Evolutionary conservation across 1,140 invertebrate species (phyloP).

Genomic region (Nephotettix cincticeps): DNA sequence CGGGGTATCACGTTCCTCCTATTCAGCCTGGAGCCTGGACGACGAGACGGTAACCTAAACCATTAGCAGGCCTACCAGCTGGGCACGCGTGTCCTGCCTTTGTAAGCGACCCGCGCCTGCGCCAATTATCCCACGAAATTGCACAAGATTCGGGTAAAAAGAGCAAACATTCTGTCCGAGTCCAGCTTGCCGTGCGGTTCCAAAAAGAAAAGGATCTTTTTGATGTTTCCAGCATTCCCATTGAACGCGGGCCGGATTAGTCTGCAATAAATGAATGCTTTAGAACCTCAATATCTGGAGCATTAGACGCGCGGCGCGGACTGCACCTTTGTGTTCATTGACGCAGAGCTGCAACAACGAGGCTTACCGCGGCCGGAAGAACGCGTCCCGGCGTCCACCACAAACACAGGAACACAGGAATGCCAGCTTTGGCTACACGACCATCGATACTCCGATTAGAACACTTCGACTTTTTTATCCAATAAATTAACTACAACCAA

Average conservation of each 20-base stretch:
- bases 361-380: not conserved
- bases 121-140: not conserved
- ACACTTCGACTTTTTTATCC: too few relatives aligned
- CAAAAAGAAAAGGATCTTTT: slow-evolving; percentile 1
- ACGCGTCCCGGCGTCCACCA: too few relatives aligned
- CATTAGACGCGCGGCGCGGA: not conserved
- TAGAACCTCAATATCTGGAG: not conserved
- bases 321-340: not conserved
- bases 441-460: too few relatives aligned
- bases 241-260: not conserved
- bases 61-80: too few relatives aligned
- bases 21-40: too few relatives aligned
- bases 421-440: too few relatives aligned
- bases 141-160: not conserved
- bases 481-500: too few relatives aligned
- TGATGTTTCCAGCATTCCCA: not conserved
- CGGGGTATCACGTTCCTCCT: too few relatives aligned
- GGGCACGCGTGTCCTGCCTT: too few relatives aligned
- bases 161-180: not conserved
- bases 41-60: too few relatives aligned
- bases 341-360: not conserved
- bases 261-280: slow-evolving; percentile 7
- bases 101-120: not conserved
- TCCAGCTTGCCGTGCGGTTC: not conserved
- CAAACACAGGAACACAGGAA: too few relatives aligned